Percentiles rank a stretch among this genome's conserved stretches.
phyloP scores from a whole-genome alignment of 2,888 invertebrate species.

The Plagiodera versicolora region DNA sequence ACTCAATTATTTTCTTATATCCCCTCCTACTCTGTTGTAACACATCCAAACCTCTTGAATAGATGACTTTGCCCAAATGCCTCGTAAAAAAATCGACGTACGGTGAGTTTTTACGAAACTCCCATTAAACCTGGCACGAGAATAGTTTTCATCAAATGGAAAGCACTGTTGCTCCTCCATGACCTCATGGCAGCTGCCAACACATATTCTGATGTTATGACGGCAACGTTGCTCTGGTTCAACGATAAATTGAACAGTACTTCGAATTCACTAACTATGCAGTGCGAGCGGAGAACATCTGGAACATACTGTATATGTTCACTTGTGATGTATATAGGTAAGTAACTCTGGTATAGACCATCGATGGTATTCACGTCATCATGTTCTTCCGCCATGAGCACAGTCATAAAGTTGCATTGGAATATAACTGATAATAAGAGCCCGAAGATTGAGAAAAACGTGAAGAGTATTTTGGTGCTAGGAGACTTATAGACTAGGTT shows the following conservation, averaged over 20 bases:
- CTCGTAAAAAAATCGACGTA: not conserved
- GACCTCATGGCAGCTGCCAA: not conserved
- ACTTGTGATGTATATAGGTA: not conserved
- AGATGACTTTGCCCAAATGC: not conserved
- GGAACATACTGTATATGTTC: not conserved
- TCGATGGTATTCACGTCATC: not conserved
- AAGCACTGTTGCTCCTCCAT: not conserved
- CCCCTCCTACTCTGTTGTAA: not conserved
- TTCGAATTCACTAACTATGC: not conserved
- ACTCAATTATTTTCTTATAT: not conserved
- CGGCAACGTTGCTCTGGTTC: not conserved
- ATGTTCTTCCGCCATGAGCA: not conserved
- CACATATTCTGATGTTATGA: not conserved
- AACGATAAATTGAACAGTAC: not conserved
- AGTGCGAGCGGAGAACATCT: not conserved
- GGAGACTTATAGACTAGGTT: not conserved
- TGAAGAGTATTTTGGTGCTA: constrained; percentile 1
- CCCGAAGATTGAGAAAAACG: not conserved
- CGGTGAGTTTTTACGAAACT: not conserved
- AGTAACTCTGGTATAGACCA: not conserved
- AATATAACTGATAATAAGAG: not conserved
- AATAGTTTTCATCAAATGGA: not conserved
- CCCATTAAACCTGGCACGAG: not conserved
- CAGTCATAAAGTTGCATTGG: not conserved
- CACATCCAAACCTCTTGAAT: not conserved